Base-by-base conservation (phyloP, 2,113 vertebrate genomes). In the Smithornis capensis region DNA sequence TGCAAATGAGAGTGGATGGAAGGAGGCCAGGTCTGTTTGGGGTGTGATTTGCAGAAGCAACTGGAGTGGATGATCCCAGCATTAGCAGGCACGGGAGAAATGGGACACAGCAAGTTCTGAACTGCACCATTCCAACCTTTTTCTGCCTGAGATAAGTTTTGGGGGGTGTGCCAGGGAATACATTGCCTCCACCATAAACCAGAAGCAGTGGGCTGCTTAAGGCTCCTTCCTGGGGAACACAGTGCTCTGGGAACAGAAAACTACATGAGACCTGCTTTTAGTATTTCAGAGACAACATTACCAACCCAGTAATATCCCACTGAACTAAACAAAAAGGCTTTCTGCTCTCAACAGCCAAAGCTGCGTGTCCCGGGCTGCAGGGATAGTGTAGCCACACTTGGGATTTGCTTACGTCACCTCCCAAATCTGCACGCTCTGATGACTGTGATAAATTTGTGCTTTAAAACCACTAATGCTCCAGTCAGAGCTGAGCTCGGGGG, bases 401-500 rank as follows among this genome's bases (percentile, higher is more conserved):
- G 89, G 69, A 56, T 89, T 89, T 87, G 74, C 74, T 56, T 17
- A 25, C 8, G 1, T 64, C 81, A 79, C 5, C 87, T 76, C 73
- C n/a, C 78, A 38, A 64, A 56, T 90, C 90, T 86, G 52, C 70
- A 16, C 8, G 45, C 79, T 89, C 35, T 29, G 77, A 37, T 45
- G 69, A 55, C 47, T 71, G 22, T 14, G 77, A 89, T 71, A 53
- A 75, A 71, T 87, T 64, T 62, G 77, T 68, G 69, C 91, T 94
- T 71, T 84, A 92, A 92, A 83, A 19, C 49, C 92, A 56, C 65
- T 91, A 87, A 91, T 33, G 77, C 81, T 55, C 12, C 86, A 63
- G 74, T n/a, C 33, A 63, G 91, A 71, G 86, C 73, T 75, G 83
- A 89, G 83, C 87, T 87, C 5, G 12, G 56, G 37, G 69, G 76